Conservation (phyloP, 2,888 invertebrate species). For the Drosophila borborema region DNA sequence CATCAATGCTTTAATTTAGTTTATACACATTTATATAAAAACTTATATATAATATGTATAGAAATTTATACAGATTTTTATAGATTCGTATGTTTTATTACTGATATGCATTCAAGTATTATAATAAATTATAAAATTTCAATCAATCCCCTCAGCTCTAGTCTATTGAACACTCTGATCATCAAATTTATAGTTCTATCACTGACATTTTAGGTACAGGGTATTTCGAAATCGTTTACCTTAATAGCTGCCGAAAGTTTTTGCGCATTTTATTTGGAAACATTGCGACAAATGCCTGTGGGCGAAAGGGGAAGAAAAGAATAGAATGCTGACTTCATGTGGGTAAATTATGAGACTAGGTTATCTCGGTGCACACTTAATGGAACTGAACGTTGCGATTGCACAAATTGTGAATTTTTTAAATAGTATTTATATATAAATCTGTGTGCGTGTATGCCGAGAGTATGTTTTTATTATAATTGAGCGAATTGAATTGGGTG, state of each 20-base stretch:
- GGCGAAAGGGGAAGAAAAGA: background rate
- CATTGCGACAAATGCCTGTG: constrained; percentile 15
- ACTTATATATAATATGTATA: no score
- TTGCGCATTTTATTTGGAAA: constrained; percentile 55
- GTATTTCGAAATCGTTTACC: background rate
- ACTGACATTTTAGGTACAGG: background rate
- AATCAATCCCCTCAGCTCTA: background rate
- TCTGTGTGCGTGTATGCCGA: background rate
- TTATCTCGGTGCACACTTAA: constrained; percentile 12
- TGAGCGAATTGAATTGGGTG: no score
- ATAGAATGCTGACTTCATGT: constrained; percentile 25
- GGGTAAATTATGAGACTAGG: constrained; percentile 44
- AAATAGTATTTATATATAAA: background rate
- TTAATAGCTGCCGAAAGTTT: constrained; percentile 25
- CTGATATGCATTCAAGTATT: no score
- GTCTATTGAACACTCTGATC: no score
- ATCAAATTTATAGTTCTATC: no score
- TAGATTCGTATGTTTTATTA: no score
- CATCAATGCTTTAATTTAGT: no score
- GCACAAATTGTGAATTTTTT: constrained; percentile 17
- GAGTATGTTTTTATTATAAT: background rate
- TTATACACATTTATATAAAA: no score
- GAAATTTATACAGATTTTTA: no score
- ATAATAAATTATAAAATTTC: no score
- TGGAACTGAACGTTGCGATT: constrained; percentile 1